These are phyloP conservation scores for Crotalus tigris DNA, from an alignment of 2,113 vertebrate species.

Conservation along the genomic window DNA sequence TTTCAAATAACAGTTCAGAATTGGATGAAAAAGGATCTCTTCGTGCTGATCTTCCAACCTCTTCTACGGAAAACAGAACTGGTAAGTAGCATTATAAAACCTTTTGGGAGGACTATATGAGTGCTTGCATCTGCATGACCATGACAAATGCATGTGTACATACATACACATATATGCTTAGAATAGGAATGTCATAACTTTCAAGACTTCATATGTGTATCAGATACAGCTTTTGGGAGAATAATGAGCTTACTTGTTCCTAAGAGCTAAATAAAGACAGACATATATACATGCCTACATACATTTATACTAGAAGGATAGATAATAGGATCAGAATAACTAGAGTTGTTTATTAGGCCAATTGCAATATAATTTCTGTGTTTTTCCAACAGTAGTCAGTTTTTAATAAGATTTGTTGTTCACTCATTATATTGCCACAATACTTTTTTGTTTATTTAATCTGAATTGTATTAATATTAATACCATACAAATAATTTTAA, in stretches of 20 bases:
- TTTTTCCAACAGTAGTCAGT: background rate
- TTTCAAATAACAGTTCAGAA: slow-evolving; percentile 70
- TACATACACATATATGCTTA: background rate
- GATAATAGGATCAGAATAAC: background rate
- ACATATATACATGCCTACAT: background rate
- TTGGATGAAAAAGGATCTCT: slow-evolving; percentile 81
- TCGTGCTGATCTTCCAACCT: slow-evolving; percentile 78
- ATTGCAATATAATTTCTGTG: background rate
- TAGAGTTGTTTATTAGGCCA: background rate
- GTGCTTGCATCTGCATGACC: background rate
- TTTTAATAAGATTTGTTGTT: background rate
- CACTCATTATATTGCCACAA: background rate
- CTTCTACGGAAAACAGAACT: slow-evolving; percentile 80
- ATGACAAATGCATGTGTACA: background rate
- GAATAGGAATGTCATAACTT: background rate
- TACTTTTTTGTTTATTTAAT: background rate
- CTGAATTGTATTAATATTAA: background rate
- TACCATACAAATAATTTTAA: background rate
- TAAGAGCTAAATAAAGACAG: background rate
- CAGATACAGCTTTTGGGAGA: background rate
- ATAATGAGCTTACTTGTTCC: background rate
- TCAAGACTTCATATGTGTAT: background rate
- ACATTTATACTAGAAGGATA: background rate
- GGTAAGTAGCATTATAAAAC: slow-evolving; percentile 67
- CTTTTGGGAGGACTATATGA: background rate